phyloP scores from a whole-genome alignment of 2,797 vertebrate genomes.

The Decapterus maruadsi region DNA sequence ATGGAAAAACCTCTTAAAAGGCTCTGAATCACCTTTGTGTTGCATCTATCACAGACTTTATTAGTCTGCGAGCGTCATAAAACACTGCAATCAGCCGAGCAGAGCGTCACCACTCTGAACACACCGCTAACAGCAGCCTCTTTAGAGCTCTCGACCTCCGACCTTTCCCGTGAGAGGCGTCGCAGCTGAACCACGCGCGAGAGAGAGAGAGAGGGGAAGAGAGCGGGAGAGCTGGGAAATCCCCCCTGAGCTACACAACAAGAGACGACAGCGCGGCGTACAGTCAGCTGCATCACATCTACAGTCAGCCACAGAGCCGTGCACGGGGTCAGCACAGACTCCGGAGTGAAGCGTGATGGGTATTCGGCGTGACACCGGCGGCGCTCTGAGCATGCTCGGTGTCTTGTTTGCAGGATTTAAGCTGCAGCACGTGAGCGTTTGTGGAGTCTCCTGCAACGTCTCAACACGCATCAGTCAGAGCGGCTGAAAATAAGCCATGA shows the following conservation, averaged over 20 bases:
- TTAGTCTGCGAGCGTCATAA: constrained; percentile 2
- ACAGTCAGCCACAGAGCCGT: constrained; percentile 1
- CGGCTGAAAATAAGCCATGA: constrained; percentile 15
- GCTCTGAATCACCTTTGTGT: neutral
- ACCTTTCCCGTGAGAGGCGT: constrained; percentile 8
- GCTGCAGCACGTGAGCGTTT: constrained; percentile 5
- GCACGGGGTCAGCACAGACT: neutral
- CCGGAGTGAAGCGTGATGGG: constrained; percentile 29
- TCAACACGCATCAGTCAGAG: neutral
- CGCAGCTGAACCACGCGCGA: neutral
- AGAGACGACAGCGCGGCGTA: neutral
- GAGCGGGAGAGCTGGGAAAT: constrained; percentile 30
- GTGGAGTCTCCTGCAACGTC: neutral
- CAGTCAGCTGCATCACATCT: constrained; percentile 20
- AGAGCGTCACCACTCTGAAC: neutral
- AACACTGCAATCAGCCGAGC: neutral
- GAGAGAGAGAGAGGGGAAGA: neutral
- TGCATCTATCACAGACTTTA: neutral
- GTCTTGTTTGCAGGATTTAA: neutral
- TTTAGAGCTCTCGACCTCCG: constrained; percentile 13
- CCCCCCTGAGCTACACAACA: constrained; percentile 38
- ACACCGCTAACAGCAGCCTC: constrained; percentile 3
- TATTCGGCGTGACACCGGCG: neutral
- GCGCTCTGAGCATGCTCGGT: constrained; percentile 20
- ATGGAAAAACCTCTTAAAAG: constrained; percentile 24